These are phyloP conservation scores for Neolamprologus cancellatus DNA, from an alignment of 2,113 vertebrate genomes.

Conservation along the genomic window DNA sequence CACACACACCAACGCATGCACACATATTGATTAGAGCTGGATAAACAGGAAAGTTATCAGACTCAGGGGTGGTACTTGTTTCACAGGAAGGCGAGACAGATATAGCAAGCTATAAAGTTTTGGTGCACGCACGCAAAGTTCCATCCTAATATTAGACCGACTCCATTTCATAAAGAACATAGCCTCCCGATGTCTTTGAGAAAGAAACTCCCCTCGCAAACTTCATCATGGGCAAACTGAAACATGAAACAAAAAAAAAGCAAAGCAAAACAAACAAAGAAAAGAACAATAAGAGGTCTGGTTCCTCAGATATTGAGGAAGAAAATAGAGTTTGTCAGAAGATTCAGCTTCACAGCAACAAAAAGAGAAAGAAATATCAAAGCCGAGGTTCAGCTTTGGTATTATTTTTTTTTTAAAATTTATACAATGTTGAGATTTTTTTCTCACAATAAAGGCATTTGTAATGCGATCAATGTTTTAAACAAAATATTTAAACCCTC, in stretches of 20 bases:
- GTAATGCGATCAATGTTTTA: conserved; percentile 20
- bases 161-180: background rate
- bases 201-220: background rate
- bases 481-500: conserved; percentile 15
- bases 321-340: conserved; percentile 20
- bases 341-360: background rate
- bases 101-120: background rate
- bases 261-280: background rate
- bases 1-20: background rate
- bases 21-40: conserved; percentile 35
- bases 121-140: background rate
- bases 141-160: background rate
- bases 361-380: conserved; percentile 24
- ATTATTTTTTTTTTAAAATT: background rate
- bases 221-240: background rate
- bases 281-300: background rate
- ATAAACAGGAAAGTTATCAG: conserved; percentile 55
- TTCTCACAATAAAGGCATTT: background rate
- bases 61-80: conserved; percentile 22
- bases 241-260: background rate
- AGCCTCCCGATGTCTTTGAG: background rate
- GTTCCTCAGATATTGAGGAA: background rate
- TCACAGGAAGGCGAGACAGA: conserved; percentile 20
- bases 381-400: background rate
- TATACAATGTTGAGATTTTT: background rate